Percentiles rank a stretch among this genome's conserved stretches.
phyloP scores from a whole-genome alignment of 2,113 vertebrate genomes.

The Alethe castanea region DNA sequence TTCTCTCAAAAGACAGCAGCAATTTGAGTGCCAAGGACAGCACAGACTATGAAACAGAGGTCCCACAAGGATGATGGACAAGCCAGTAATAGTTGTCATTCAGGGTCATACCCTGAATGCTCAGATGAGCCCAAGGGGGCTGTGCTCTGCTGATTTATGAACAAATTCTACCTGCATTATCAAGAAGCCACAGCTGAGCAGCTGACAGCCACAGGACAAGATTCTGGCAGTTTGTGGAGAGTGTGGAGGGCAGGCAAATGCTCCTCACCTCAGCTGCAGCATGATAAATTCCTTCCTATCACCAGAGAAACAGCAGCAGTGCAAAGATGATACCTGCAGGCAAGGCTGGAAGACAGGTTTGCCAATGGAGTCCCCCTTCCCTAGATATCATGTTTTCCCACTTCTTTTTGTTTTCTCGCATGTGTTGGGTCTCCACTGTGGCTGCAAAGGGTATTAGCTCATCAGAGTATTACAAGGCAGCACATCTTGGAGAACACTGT shows the following conservation, averaged over 20 bases:
- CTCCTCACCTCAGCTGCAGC: background rate
- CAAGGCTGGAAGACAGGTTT: background rate
- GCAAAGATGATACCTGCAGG: background rate
- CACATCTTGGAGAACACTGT: background rate
- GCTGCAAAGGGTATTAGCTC: background rate
- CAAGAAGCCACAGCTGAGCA: background rate
- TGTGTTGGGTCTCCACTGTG: background rate
- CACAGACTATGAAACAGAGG: background rate
- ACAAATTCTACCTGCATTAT: background rate
- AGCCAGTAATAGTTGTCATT: background rate
- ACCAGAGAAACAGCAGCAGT: background rate
- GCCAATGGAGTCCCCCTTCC: background rate
- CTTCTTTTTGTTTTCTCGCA: background rate
- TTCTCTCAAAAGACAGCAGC: background rate
- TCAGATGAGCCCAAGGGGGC: background rate
- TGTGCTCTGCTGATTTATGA: background rate
- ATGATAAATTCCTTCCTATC: background rate
- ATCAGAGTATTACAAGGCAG: fast-evolving
- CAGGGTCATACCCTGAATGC: background rate
- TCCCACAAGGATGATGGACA: background rate
- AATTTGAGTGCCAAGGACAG: background rate
- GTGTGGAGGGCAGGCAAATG: background rate
- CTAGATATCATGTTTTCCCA: background rate
- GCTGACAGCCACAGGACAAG: background rate
- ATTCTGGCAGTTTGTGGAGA: background rate